A percentile compares a stretch with the other conserved stretches of the same genome.
phyloP scores from a whole-genome alignment of 2,888 invertebrate species.

The Chromoteleia sp. region DNA sequence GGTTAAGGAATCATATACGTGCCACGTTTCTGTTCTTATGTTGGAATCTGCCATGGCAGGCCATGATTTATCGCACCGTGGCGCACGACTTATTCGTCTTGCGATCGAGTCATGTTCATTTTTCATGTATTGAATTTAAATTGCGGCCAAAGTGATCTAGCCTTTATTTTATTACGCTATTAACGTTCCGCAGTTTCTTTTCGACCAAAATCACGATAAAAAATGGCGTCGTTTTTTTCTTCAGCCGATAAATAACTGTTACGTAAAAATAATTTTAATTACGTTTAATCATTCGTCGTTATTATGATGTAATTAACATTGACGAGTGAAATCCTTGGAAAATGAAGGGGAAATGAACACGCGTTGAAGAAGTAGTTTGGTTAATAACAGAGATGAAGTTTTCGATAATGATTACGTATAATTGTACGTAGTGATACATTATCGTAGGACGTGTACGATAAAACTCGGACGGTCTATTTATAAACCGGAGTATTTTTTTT shows the following conservation, averaged over 20 bases:
- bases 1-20: slow-evolving; percentile 37
- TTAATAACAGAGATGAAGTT: slow-evolving; percentile 23
- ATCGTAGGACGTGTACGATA: neutral
- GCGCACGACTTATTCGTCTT: slow-evolving; percentile 29
- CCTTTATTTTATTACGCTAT: slow-evolving; percentile 30
- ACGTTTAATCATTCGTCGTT: neutral
- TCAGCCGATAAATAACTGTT: neutral
- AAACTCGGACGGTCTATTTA: slow-evolving; percentile 6
- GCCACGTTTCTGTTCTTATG: slow-evolving; percentile 32
- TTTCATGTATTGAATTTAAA: slow-evolving; percentile 44
- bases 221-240: neutral
- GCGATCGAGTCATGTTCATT: slow-evolving; percentile 39
- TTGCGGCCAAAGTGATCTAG: slow-evolving; percentile 22
- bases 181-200: slow-evolving; percentile 11
- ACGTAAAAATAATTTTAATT: slow-evolving; percentile 11
- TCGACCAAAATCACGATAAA: neutral
- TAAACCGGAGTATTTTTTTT: neutral
- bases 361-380: slow-evolving; percentile 9
- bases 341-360: neutral
- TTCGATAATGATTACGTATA: slow-evolving; percentile 8
- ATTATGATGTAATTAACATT: slow-evolving; percentile 8
- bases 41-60: slow-evolving; percentile 37
- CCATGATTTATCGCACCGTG: slow-evolving; percentile 37
- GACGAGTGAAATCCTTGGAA: slow-evolving; percentile 6
- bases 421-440: neutral